A percentile compares a stretch with the other conserved stretches of the same genome.
Evolutionary conservation across 1,140 invertebrate genomes (phyloP).

Genomic region (Drosophila grimshawi): DNA sequence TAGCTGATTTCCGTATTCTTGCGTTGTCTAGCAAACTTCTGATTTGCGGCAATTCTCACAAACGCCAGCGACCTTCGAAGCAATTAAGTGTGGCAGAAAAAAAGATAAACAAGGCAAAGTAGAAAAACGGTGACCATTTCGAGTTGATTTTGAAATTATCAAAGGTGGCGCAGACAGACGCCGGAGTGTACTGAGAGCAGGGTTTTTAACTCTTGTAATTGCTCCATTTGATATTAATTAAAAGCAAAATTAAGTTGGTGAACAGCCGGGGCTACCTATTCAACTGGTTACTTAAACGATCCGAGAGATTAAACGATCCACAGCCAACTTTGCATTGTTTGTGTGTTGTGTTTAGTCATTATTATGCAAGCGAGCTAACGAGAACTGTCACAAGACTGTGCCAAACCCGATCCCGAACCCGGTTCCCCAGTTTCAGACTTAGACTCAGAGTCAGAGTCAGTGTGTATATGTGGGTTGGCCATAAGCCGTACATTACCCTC

Average conservation of each 20-base stretch:
- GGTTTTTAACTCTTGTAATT: slow-evolving; percentile 54
- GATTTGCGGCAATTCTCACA: slow-evolving; percentile 20
- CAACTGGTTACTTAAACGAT: slow-evolving; percentile 26
- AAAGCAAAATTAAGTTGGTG: slow-evolving; percentile 61
- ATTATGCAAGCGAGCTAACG: slow-evolving; percentile 63
- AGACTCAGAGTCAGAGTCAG: neutral
- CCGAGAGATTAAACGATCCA: slow-evolving; percentile 16
- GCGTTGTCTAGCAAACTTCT: neutral
- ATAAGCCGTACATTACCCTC: slow-evolving; percentile 76
- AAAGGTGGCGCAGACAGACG: slow-evolving; percentile 32
- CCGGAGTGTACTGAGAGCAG: neutral
- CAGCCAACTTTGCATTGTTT: neutral
- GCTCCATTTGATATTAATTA: slow-evolving; percentile 62
- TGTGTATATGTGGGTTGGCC: slow-evolving; percentile 40
- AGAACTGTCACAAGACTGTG: slow-evolving; percentile 68
- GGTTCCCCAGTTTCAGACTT: neutral
- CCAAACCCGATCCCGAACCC: slow-evolving; percentile 7
- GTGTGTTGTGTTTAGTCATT: slow-evolving; percentile 25
- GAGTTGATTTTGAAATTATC: slow-evolving; percentile 40
- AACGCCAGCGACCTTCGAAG: slow-evolving; percentile 52
- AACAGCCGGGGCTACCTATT: neutral
- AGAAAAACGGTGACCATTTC: slow-evolving; percentile 28
- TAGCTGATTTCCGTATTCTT: slow-evolving; percentile 24
- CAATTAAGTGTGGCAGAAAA: slow-evolving; percentile 51
- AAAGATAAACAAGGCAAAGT: slow-evolving; percentile 26